Evolutionary conservation across 2,113 vertebrate species (phyloP), one percentile per base, ranked within the genome.

Genomic region (Centropus unirufus): DNA sequence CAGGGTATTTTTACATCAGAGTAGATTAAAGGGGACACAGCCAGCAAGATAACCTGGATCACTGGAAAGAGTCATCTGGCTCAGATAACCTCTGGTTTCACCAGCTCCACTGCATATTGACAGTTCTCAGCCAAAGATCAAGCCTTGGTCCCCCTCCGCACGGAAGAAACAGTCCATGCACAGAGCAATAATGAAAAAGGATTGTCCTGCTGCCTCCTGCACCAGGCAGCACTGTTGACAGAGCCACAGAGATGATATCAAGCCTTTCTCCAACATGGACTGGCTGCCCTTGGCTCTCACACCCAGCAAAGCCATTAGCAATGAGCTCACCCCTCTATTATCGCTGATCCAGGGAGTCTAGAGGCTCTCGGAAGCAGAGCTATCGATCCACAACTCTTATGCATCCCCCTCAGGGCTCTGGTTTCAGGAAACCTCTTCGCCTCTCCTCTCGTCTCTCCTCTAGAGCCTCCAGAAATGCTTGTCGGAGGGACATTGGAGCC

Each of bases 361-460:
- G 83, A 69, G 78, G 64, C 88, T 92, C 90, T 96, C 44, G 1
- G 94, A 95, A 96, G 87, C 22, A 1, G 6, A 2, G 72, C 73
- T 92, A 96, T 97, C 1, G 95, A 97, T 96, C 67, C n/a, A 15
- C 2, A 6, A 47, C 62, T 95, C 90, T 95, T 86, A 88, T 32
- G 44, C 8, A 3, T 82, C 67, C 76, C 91, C 59, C 69, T 32
- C 6, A 34, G 89, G 89, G 73, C 84, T 95, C 66, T 30, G 59
- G 84, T 97, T 97, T 97, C 97, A 97, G 93, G 89, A 97, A 97
- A 95, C 20, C 34, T 93, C 54, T 93, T 91, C 76, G 75, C 34
- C 32, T 96, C 52, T 62, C 32, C 57, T 88, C 62, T 83, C 64
- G n/a, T 39, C 39, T 59, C 59, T 73, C 62, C 67, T 74, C 44